Evolutionary conservation across 2,888 invertebrate genomes (phyloP), one percentile per base, ranked within the genome.

Genomic region (Hydrotaea cyrtoneurina): DNA sequence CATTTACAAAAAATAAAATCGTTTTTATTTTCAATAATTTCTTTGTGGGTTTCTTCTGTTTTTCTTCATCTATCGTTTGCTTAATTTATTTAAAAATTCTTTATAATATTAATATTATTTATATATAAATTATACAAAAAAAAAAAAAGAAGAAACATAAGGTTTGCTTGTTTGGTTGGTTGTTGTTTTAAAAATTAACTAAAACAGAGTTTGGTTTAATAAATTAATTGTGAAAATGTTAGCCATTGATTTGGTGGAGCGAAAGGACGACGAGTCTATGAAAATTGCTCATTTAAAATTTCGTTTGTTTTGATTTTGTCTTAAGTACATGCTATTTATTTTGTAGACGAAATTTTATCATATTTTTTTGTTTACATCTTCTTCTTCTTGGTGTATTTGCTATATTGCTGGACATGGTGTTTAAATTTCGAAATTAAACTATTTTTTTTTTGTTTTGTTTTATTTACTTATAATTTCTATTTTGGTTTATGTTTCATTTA

Each of bases 151-250:
- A n/a, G n/a, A n/a, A 31, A 31, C 31, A 7, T 31, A 4, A 31
- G 7, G 31, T 2, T 31, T 31, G 31, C 7, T 31, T 31, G 71
- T 79, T 78, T 78, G 78, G 71, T 39, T 59, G 36, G 46, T 82
- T 82, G 82, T 69, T 85, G 85, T 85, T 85, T 85, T 82, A 82
- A 85, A 82, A 77, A 62, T 80, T 69, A 43, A 81, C 71, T 66
- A 77, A 80, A 80, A 78, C 15, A 69, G 46, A 69, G 46, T 11
- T n/a, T 66, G 21, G 17, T 8, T 50, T 66, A 66, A 43, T 19
- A 43, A 43, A 66, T 43, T 66, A 19, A 66, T 43, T 36, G 5
- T 50, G 50, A 50, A 50, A 50, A 50, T 31, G 64, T 31, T 17
- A 23, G 50, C 73, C 46, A 73, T 73, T 59, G 15, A 11, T 46